These are phyloP conservation scores for Drosophila mimica DNA, from an alignment of 2,888 invertebrate species.

Conservation along the genomic window DNA sequence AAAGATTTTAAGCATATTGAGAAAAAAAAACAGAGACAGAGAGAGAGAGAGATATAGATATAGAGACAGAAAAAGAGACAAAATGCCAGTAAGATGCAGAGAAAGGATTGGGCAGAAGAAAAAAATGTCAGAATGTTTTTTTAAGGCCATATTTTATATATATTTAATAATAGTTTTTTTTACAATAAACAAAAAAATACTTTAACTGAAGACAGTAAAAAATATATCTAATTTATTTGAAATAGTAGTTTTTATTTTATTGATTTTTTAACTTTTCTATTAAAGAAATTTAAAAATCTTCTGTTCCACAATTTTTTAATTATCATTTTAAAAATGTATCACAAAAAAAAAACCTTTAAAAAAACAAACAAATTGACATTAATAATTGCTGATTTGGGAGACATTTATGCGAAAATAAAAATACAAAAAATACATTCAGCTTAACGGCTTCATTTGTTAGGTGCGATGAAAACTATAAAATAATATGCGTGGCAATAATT, in stretches of 20 bases:
- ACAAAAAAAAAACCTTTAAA: not conserved
- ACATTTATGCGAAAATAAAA: constrained; percentile 1
- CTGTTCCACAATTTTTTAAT: not conserved
- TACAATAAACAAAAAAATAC: accelerated
- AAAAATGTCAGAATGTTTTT: accelerated
- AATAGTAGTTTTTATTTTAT: not conserved
- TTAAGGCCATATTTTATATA: not conserved
- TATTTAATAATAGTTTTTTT: not conserved
- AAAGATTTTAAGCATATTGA: not conserved
- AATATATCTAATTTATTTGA: not conserved
- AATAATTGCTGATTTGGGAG: not conserved
- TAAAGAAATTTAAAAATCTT: not conserved
- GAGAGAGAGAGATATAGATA: not conserved
- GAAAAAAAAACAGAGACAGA: not conserved
- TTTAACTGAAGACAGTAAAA: not conserved
- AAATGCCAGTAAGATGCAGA: not conserved
- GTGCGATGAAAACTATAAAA: constrained; percentile 5
- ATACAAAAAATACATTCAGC: constrained; percentile 8
- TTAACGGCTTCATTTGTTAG: not conserved
- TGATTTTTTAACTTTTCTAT: not conserved
- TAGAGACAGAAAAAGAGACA: not conserved
- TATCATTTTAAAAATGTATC: not conserved
- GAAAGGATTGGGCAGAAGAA: not conserved
- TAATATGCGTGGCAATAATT: constrained; percentile 21
- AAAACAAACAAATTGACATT: not conserved